These are phyloP conservation scores for Crenichthys baileyi DNA, from an alignment of 2,797 vertebrate genomes.

Conservation along the genomic window DNA sequence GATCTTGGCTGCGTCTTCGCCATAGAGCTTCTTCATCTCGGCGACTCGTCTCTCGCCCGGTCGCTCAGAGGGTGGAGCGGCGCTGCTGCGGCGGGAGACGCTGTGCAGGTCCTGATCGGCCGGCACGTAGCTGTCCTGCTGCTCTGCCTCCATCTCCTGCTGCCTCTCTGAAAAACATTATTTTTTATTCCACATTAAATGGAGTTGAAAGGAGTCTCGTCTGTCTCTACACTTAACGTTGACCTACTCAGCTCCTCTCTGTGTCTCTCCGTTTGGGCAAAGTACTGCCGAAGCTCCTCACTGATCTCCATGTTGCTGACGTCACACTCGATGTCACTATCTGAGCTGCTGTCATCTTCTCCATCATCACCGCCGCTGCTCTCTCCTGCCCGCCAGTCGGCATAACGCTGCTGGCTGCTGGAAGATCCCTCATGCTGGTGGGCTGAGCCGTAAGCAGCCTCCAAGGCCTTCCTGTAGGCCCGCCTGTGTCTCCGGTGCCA, in stretches of 20 bases:
- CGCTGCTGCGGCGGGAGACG: constrained; percentile 64
- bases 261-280: constrained; percentile 91
- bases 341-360: constrained; percentile 75
- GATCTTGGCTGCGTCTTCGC: constrained; percentile 86
- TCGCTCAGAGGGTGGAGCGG: constrained; percentile 83
- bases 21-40: constrained; percentile 92
- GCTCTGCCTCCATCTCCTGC: constrained; percentile 88
- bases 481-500: constrained; percentile 88
- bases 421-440: constrained; percentile 43
- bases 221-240: background rate
- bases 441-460: constrained; percentile 66
- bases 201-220: background rate
- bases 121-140: constrained; percentile 77
- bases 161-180: constrained; percentile 83
- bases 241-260: constrained; percentile 90
- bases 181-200: too few species aligned
- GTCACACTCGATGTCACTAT: constrained; percentile 88
- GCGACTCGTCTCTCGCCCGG: constrained; percentile 86
- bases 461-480: constrained; percentile 86
- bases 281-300: constrained; percentile 93
- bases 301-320: constrained; percentile 97
- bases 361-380: constrained; percentile 8
- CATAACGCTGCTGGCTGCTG: constrained; percentile 47
- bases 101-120: constrained; percentile 88
- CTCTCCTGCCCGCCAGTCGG: constrained; percentile 65